Evolutionary conservation across 2,888 invertebrate species (phyloP).

Genomic region (Nemotelus pantherinus): DNA sequence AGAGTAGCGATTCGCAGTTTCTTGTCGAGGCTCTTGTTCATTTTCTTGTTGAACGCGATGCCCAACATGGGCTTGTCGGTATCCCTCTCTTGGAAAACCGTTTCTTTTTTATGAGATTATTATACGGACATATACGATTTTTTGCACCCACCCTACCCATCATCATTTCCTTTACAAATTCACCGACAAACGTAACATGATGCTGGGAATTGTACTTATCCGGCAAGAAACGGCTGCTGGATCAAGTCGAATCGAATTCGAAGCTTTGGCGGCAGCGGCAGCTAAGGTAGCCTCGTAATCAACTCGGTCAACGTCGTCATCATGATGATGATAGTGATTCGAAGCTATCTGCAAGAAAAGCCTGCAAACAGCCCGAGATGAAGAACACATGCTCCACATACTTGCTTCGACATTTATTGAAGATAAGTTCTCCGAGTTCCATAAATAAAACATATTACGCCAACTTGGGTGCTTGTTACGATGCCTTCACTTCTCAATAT

Average conservation of each 20-base stretch:
- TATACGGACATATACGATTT: conserved; percentile 52
- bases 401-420: conserved; percentile 65
- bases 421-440: conserved; percentile 65
- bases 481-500: conserved; percentile 38
- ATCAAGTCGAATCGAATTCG: not conserved
- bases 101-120: conserved; percentile 54
- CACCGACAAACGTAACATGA: conserved; percentile 55
- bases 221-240: not conserved
- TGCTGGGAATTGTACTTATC: conserved; percentile 45
- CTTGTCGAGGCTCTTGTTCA: conserved; percentile 23
- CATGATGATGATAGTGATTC: not conserved
- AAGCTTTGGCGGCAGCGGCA: conserved; percentile 26
- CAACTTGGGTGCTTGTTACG: conserved; percentile 52
- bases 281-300: conserved; percentile 34
- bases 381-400: conserved; percentile 66
- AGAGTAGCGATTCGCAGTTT: conserved; percentile 3
- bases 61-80: conserved; percentile 34
- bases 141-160: conserved; percentile 55
- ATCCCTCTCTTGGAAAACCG: conserved; percentile 35
- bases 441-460: conserved; percentile 65
- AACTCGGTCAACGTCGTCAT: conserved; percentile 27
- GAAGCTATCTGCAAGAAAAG: not conserved
- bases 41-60: conserved; percentile 30
- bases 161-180: conserved; percentile 53
- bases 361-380: conserved; percentile 18